Evolutionary conservation across 2,888 invertebrate genomes (phyloP), one percentile per base, ranked within the genome.

Genomic region (Rhamnusium bicolor): DNA sequence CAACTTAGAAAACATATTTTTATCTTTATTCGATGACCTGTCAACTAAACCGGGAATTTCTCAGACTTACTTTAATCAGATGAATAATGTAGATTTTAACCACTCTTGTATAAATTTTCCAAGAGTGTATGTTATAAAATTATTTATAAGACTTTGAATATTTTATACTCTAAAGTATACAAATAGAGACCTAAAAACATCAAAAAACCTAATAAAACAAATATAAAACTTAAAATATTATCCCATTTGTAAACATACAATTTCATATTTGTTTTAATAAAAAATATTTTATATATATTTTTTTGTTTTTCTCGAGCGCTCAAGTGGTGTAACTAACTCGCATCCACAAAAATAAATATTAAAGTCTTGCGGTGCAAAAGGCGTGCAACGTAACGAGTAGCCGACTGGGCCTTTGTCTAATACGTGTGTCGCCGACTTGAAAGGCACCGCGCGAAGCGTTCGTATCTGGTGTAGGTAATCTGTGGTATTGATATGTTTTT

Each of bases 271-370:
- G 24, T 24, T 24, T 24, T 24, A 24, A 24, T 24, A 24, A 24
- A 24, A 6, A 24, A 24, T 24, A 24, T 24, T 24, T 24, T 24
- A 24, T 24, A 24, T 24, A 24, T 24, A 24, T 24, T 24, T 24
- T 49, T 49, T 49, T 49, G 14, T 49, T 49, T 49, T 49, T 49
- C 12, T 49, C 16, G 49, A 49, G 49, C 49, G n/a, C 49, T 49
- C 46, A 46, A 49, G 49, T n/a, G 49, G 49, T 49, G 49, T 14
- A 49, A 49, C 49, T 49, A n/a, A 49, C 14, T 7, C 49, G 49
- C n/a, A 49, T 49, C 49, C 49, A 49, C 16, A 49, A 49, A 49
- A 49, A 49, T 49, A 49, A 49, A 49, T 49, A 49, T 49, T 49
- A 7, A 49, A 49, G 6, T 14, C 14, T 49, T 49, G 49, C n/a